These are phyloP conservation scores for Saiga tatarica DNA, from an alignment of 2,113 vertebrate genomes.

Conservation along the genomic window DNA sequence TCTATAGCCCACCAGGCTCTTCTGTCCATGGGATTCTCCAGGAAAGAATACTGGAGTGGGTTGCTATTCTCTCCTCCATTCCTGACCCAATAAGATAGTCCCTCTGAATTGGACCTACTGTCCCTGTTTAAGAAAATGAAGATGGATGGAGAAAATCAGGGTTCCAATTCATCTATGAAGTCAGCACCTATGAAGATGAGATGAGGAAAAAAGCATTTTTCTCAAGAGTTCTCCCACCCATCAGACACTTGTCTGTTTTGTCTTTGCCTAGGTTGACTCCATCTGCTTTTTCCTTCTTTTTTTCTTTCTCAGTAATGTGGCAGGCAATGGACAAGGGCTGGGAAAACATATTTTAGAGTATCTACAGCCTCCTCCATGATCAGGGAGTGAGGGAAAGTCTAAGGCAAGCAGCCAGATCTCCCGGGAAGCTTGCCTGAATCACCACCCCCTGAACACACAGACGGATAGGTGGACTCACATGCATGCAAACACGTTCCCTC, in stretches of 20 bases:
- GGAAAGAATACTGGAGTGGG: not conserved
- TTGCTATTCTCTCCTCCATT: not conserved
- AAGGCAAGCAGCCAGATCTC: not conserved
- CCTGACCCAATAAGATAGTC: not conserved
- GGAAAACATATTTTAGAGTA: not conserved
- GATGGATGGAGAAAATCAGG: not conserved
- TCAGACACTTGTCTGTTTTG: not conserved
- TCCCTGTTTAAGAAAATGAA: not conserved
- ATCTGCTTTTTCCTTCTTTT: not conserved
- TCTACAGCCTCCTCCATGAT: not conserved
- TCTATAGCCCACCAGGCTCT: not conserved
- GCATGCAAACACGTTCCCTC: not conserved
- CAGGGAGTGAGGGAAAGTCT: not conserved
- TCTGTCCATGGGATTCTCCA: not conserved
- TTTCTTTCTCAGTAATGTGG: not conserved
- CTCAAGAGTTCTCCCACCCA: not conserved
- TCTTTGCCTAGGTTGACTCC: not conserved
- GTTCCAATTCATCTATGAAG: not conserved
- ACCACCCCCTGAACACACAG: not conserved
- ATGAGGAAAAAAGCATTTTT: not conserved
- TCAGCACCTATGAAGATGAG: not conserved
- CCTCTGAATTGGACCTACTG: not conserved
- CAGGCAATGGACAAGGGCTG: not conserved
- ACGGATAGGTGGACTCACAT: not conserved
- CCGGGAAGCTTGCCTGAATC: not conserved